These are phyloP conservation scores for Protobothrops flavoviridis DNA, from an alignment of 2,113 vertebrate genomes.

Conservation along the genomic window DNA sequence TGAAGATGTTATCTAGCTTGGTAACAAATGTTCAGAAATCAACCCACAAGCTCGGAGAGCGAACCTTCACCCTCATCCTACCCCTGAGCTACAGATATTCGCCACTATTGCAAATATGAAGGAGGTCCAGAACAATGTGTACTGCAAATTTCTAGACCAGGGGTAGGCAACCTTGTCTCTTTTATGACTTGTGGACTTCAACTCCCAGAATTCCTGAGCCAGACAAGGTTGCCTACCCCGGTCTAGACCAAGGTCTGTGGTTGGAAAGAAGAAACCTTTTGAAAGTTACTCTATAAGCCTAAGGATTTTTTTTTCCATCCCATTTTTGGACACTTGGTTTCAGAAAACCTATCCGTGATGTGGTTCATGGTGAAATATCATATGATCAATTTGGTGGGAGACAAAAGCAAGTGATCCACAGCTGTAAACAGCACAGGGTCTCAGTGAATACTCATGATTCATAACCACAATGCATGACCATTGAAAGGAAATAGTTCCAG, in stretches of 20 bases:
- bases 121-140: background rate
- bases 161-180: too few species aligned
- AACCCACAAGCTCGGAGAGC: too few species aligned
- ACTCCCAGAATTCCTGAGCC: too few species aligned
- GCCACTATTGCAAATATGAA: background rate
- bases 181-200: too few species aligned
- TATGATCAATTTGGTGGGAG: background rate
- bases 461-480: background rate
- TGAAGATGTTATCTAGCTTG: too few species aligned
- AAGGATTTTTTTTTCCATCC: background rate
- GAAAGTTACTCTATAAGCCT: background rate
- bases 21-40: too few species aligned
- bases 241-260: background rate
- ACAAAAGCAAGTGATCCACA: background rate
- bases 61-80: too few species aligned
- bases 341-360: background rate
- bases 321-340: background rate
- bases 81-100: too few species aligned
- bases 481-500: background rate
- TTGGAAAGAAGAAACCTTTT: background rate
- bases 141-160: background rate
- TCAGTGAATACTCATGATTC: background rate
- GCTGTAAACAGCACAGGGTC: background rate
- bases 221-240: too few species aligned
- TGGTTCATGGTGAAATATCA: background rate